Evolutionary conservation across 2,797 vertebrate genomes (phyloP).

Genomic region (Orientallactaga sibirica): DNA sequence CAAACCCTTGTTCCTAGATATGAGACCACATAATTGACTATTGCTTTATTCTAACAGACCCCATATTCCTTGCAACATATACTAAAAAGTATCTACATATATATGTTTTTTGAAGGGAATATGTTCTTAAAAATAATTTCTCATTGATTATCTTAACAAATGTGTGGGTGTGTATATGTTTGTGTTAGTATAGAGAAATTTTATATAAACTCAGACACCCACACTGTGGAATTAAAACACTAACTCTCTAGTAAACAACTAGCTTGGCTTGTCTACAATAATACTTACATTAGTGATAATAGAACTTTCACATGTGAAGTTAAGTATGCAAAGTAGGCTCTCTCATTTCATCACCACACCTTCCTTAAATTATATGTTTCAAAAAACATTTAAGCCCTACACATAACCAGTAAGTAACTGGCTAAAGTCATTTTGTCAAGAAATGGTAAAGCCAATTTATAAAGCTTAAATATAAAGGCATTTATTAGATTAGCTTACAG

Average conservation of each 20-base stretch:
- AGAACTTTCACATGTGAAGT: not conserved
- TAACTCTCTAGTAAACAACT: not conserved
- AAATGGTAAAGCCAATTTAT: not conserved
- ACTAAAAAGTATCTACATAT: no score
- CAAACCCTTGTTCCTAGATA: not conserved
- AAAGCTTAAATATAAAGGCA: not conserved
- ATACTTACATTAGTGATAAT: not conserved
- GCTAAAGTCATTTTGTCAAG: not conserved
- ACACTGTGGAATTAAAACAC: not conserved
- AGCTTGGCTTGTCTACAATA: not conserved
- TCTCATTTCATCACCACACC: not conserved
- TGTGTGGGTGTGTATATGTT: no score
- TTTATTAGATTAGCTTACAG: no score
- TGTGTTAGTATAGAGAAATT: not conserved
- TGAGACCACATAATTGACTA: not conserved
- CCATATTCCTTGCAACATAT: not conserved
- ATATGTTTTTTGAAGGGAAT: not conserved
- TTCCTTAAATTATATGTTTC: not conserved
- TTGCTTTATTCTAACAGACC: not conserved
- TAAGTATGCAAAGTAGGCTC: not conserved
- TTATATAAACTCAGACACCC: not conserved
- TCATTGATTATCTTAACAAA: not conserved
- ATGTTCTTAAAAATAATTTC: not conserved
- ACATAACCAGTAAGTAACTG: not conserved
- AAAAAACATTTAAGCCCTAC: not conserved